A percentile compares a stretch with the other conserved stretches of the same genome.
Conservation (phyloP, 35 echinoderm and acorn worm species). For the Strongylocentrotus purpuratus region DNA sequence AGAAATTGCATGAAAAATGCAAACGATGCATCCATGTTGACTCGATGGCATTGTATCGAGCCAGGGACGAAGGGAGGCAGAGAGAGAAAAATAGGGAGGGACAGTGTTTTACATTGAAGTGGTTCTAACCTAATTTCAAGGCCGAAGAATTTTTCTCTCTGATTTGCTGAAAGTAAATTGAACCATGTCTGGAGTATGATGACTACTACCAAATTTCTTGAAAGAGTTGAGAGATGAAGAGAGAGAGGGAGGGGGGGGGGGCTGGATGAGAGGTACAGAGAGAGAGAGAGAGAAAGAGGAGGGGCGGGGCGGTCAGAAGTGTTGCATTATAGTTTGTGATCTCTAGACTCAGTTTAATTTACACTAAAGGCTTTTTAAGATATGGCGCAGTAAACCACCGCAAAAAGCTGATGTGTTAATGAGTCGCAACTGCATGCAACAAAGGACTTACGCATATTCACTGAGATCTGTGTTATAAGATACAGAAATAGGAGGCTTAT, state of each 20-base stretch:
- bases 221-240: too few species aligned
- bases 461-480: too few species aligned
- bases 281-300: background rate
- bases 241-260: background rate
- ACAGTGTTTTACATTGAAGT: background rate
- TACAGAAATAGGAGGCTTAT: too few species aligned
- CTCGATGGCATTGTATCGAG: background rate
- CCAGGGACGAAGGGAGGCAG: background rate
- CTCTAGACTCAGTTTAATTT: background rate
- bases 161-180: background rate
- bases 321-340: background rate
- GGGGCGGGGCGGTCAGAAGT: background rate
- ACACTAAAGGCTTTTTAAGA: too few species aligned
- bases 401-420: too few species aligned
- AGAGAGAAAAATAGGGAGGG: background rate
- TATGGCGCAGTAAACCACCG: too few species aligned
- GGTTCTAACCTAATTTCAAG: background rate
- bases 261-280: background rate
- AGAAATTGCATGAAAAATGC: constrained; percentile 8
- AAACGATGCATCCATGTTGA: background rate
- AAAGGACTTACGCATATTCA: too few species aligned
- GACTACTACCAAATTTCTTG: background rate
- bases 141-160: background rate
- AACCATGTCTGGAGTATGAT: background rate
- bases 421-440: too few species aligned